A percentile compares a stretch with the other conserved stretches of the same genome.
Conservation (phyloP, 2,113 vertebrate genomes). For the Myxocyprinus asiaticus region DNA sequence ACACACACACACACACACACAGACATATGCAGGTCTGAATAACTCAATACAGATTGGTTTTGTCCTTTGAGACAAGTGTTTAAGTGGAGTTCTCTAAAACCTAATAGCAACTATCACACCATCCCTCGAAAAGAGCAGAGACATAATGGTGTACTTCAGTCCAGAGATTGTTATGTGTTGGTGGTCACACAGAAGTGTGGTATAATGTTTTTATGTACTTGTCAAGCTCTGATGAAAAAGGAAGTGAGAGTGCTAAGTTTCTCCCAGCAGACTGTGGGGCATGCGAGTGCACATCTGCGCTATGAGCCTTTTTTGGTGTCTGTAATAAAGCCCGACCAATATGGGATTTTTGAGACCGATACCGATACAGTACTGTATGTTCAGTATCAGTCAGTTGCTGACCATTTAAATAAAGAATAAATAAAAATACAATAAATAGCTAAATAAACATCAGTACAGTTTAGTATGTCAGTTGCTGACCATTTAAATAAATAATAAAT, state of each 20-base stretch:
- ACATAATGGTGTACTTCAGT: slow-evolving; percentile 2
- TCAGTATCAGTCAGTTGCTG: no score
- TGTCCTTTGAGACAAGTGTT: slow-evolving; percentile 35
- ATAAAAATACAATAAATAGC: no score
- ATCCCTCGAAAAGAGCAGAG: background rate
- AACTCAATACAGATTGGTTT: slow-evolving; percentile 51
- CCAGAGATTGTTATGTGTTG: background rate
- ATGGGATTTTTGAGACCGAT: no score
- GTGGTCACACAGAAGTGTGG: background rate
- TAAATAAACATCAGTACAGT: no score
- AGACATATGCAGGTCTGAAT: slow-evolving; percentile 40
- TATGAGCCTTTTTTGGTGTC: slow-evolving; percentile 39
- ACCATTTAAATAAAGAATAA: no score
- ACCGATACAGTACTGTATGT: no score
- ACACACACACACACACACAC: no score
- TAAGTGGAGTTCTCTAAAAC: slow-evolving; percentile 40
- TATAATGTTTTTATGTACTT: background rate
- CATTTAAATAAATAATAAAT: no score
- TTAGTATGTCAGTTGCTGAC: no score
- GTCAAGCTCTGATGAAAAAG: slow-evolving; percentile 11
- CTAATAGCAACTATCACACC: no score
- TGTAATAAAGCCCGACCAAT: no score
- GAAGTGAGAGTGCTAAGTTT: slow-evolving; percentile 8
- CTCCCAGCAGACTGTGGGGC: slow-evolving; percentile 12
- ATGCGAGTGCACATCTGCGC: slow-evolving; percentile 5